Evolutionary conservation across 1,140 invertebrate species (phyloP).

Genomic region (Drosophila bifasciata): DNA sequence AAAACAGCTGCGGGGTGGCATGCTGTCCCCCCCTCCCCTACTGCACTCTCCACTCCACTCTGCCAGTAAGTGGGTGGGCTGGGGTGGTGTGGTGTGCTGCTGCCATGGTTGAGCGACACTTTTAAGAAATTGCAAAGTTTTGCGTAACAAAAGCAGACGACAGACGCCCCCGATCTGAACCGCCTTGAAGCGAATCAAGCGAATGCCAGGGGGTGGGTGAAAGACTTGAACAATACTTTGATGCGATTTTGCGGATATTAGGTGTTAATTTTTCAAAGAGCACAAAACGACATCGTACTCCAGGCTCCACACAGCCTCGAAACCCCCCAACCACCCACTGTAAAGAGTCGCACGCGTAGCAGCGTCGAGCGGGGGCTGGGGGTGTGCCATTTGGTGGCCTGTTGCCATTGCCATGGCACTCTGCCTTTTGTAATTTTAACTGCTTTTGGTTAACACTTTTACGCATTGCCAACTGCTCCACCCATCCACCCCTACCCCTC

Average conservation of each 20-base stretch:
- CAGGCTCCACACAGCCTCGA: background rate
- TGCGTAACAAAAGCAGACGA: conserved; percentile 61
- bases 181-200: too few species aligned
- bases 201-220: background rate
- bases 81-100: background rate
- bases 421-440: conserved; percentile 81
- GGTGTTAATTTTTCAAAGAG: conserved; percentile 81
- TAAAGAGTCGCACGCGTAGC: too few species aligned
- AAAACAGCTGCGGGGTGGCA: conserved; percentile 58
- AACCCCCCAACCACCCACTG: background rate
- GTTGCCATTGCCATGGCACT: conserved; percentile 67
- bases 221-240: conserved; percentile 71
- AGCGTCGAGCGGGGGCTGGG: too few species aligned
- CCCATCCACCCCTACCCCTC: background rate
- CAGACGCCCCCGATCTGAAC: background rate
- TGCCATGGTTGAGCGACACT: conserved; percentile 61
- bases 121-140: conserved; percentile 82
- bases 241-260: conserved; percentile 82
- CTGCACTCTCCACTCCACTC: too few species aligned
- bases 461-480: conserved; percentile 71
- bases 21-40: too few species aligned
- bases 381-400: conserved; percentile 15
- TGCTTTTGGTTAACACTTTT: conserved; percentile 82
- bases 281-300: conserved; percentile 51
- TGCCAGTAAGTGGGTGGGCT: background rate